Evolutionary conservation across 2,113 vertebrate species (phyloP).

Genomic region (Oryctolagus cuniculus): DNA sequence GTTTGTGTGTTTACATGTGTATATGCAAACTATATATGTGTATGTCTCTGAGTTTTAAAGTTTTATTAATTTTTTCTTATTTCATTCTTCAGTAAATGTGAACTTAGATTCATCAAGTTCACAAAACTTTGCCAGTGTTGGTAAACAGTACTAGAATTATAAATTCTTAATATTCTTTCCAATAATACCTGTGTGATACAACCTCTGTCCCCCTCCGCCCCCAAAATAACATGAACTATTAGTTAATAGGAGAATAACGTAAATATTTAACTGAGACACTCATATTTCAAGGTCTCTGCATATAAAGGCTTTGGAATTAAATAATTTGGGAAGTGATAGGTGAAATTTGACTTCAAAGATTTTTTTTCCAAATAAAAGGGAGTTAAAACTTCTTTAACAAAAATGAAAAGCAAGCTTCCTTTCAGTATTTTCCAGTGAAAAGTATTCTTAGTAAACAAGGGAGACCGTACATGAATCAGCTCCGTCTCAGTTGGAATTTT

Average conservation of each 20-base stretch:
- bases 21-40: too few species aligned
- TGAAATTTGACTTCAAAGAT: conserved; percentile 71
- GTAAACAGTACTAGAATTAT: neutral
- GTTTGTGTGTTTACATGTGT: neutral
- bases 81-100: neutral
- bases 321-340: conserved; percentile 42
- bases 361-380: conserved; percentile 69
- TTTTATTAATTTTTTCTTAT: too few species aligned
- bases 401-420: conserved; percentile 67
- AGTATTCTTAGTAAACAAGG: conserved; percentile 87
- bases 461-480: conserved; percentile 78
- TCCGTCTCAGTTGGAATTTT: conserved; percentile 85
- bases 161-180: neutral
- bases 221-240: conserved; percentile 35
- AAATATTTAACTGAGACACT: conserved; percentile 58
- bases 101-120: neutral
- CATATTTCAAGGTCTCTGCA: neutral
- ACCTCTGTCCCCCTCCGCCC: neutral
- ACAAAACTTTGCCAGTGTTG: neutral
- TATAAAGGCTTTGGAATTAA: conserved; percentile 48
- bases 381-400: conserved; percentile 77
- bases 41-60: too few species aligned
- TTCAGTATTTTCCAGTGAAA: conserved; percentile 65
- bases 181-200: neutral
- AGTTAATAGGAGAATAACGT: conserved; percentile 12